Evolutionary conservation across 2,888 invertebrate genomes (phyloP).

Genomic region (Autographa pulchrina): DNA sequence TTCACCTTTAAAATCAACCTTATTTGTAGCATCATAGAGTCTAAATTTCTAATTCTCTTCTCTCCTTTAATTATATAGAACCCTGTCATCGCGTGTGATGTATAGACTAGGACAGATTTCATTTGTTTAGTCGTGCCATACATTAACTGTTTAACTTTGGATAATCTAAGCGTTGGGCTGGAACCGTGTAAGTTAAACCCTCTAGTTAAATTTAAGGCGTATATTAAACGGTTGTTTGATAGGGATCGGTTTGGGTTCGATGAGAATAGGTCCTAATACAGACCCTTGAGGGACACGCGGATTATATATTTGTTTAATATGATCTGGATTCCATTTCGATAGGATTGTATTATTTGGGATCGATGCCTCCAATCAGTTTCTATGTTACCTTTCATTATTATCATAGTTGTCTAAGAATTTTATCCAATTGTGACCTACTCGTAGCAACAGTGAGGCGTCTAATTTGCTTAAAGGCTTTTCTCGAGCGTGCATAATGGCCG

Average conservation of each 20-base stretch:
- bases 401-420: background rate
- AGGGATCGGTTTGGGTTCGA: slow-evolving; percentile 42
- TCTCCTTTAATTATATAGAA: slow-evolving; percentile 30
- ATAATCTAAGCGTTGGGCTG: slow-evolving; percentile 51
- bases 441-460: background rate
- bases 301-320: slow-evolving; percentile 19
- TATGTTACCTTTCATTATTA: background rate
- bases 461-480: slow-evolving; percentile 2
- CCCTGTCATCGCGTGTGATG: slow-evolving; percentile 34
- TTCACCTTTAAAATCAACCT: slow-evolving; percentile 17
- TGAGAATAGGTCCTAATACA: slow-evolving; percentile 29
- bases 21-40: background rate
- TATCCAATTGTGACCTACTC: background rate
- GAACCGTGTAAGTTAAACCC: slow-evolving; percentile 54
- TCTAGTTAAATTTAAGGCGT: slow-evolving; percentile 40
- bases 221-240: slow-evolving; percentile 51
- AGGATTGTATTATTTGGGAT: background rate
- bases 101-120: slow-evolving; percentile 42
- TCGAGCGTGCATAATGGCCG: slow-evolving; percentile 3
- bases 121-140: slow-evolving; percentile 46
- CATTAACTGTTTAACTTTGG: slow-evolving; percentile 55
- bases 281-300: slow-evolving; percentile 31
- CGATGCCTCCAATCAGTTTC: background rate
- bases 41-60: slow-evolving; percentile 6
- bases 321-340: slow-evolving; percentile 8